Evolutionary conservation across 1,140 invertebrate genomes (phyloP).

Genomic region (Pectinophora gossypiella): DNA sequence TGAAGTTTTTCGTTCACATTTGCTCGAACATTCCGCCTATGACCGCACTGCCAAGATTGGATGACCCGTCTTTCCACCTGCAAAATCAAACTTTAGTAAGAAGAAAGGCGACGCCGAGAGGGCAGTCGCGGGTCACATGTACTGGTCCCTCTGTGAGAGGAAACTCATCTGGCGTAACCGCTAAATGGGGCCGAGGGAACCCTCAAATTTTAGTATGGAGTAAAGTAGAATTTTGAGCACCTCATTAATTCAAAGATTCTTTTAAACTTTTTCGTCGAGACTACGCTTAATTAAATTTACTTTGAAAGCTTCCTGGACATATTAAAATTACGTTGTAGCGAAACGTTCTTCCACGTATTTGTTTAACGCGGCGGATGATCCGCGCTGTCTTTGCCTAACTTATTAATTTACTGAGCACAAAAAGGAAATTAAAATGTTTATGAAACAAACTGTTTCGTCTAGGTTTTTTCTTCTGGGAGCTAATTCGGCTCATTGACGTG

Average conservation of each 20-base stretch:
- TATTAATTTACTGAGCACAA: too few relatives aligned
- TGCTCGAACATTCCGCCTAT: background rate
- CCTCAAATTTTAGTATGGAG: constrained; percentile 8
- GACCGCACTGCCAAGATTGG: background rate
- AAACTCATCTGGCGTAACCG: constrained; percentile 5
- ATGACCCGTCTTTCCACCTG: background rate
- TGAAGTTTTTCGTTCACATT: constrained; percentile 6
- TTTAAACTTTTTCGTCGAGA: constrained; percentile 14
- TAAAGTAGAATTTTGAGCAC: constrained; percentile 17
- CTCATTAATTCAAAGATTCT: constrained; percentile 24
- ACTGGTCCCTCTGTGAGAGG: background rate
- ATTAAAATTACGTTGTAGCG: background rate
- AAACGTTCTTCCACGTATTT: background rate
- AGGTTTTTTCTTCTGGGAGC: too few relatives aligned
- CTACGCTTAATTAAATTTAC: constrained; percentile 14
- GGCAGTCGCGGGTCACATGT: background rate
- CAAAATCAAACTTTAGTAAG: background rate
- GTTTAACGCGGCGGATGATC: too few relatives aligned
- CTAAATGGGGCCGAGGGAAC: constrained; percentile 8
- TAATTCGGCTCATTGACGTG: too few relatives aligned
- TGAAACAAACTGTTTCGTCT: too few relatives aligned
- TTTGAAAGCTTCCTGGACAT: constrained; percentile 7
- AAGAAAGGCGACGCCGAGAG: background rate
- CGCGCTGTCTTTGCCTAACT: too few relatives aligned
- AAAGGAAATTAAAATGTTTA: too few relatives aligned